A percentile compares a stretch with the other conserved stretches of the same genome.
phyloP scores from a whole-genome alignment of 2,797 vertebrate species.

The Steatocranus sp. region DNA sequence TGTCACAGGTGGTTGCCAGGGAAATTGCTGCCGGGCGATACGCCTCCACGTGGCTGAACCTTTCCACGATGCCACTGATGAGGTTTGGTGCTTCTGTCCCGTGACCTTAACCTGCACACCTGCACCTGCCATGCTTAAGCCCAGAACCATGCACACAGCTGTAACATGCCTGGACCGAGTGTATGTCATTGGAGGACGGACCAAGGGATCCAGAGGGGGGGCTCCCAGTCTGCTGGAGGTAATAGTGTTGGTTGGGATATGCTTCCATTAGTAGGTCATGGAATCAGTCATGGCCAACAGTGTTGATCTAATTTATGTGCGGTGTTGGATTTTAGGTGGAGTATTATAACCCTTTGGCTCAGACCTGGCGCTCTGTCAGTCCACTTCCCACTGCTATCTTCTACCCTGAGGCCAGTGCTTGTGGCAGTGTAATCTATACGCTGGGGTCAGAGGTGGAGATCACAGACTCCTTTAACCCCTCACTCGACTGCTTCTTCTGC shows the following conservation, averaged over 20 bases:
- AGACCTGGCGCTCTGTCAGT: conserved; percentile 86
- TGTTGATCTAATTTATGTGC: not conserved
- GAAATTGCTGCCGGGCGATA: conserved; percentile 84
- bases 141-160: conserved; percentile 92
- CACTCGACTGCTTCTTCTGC: conserved; percentile 91
- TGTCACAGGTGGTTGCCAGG: conserved; percentile 90
- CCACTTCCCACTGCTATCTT: conserved; percentile 88
- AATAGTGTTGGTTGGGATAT: not conserved
- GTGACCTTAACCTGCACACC: conserved; percentile 78
- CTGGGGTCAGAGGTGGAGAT: conserved; percentile 93
- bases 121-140: conserved; percentile 83
- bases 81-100: conserved; percentile 94
- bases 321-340: conserved; percentile 79
- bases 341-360: conserved; percentile 84
- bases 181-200: conserved; percentile 92
- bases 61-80: conserved; percentile 87
- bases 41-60: conserved; percentile 88
- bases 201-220: conserved; percentile 76
- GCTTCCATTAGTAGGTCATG: not conserved
- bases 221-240: conserved; percentile 82
- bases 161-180: conserved; percentile 83
- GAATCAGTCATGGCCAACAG: not conserved
- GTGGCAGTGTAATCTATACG: conserved; percentile 87
- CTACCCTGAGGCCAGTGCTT: conserved; percentile 90
- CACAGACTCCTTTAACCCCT: conserved; percentile 93